A percentile compares a stretch with the other conserved stretches of the same genome.
phyloP scores from a whole-genome alignment of 2,113 vertebrate species.

The Tichodroma muraria region DNA sequence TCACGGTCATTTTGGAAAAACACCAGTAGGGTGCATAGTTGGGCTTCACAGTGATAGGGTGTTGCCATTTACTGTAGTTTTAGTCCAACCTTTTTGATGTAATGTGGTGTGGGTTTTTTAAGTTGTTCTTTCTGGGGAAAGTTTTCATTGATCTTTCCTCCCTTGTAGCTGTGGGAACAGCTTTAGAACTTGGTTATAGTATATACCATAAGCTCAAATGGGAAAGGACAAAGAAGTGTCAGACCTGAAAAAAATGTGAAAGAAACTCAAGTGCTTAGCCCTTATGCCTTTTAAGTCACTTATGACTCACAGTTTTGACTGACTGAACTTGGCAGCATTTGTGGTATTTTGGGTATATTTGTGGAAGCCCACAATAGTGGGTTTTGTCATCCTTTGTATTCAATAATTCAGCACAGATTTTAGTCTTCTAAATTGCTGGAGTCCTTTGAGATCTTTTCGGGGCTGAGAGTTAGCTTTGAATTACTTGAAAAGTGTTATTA shows the following conservation, averaged over 20 bases:
- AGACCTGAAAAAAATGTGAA: neutral
- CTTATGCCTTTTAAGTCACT: neutral
- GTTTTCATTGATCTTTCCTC: neutral
- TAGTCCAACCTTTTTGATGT: neutral
- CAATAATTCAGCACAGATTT: conserved; percentile 4
- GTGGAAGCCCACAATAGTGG: neutral
- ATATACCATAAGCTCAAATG: neutral
- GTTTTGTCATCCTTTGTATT: conserved; percentile 28
- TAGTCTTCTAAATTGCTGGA: neutral
- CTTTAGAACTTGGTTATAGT: neutral
- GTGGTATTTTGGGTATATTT: conserved; percentile 13
- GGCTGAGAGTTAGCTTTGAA: conserved; percentile 26
- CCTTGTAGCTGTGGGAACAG: neutral
- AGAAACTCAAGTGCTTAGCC: neutral
- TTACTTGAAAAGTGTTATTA: conserved; percentile 38
- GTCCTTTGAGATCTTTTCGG: conserved; percentile 20
- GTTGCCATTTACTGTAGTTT: neutral
- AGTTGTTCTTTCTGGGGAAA: neutral
- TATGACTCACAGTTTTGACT: neutral
- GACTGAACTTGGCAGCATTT: neutral
- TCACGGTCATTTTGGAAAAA: neutral
- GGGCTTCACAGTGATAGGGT: neutral
- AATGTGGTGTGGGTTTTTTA: neutral
- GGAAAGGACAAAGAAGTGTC: neutral
- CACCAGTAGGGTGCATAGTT: conserved; percentile 57